Conservation (phyloP, 2,797 vertebrate species). For the Hipposideros larvatus region DNA sequence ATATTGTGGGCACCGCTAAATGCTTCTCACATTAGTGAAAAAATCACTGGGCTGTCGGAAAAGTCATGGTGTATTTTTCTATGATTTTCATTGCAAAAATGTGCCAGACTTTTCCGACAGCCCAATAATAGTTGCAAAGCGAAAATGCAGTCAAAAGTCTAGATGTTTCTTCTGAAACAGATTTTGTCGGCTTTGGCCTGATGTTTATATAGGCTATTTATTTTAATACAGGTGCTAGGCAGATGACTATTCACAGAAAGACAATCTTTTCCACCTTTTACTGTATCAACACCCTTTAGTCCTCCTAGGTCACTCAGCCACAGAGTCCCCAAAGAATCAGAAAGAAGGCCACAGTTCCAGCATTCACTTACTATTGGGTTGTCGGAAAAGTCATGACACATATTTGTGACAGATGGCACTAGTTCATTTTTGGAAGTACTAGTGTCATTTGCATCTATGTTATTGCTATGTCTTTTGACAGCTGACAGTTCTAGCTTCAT, state of each 20-base stretch:
- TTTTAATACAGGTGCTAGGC: not conserved
- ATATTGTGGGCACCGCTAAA: not conserved
- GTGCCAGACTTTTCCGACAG: too few species aligned
- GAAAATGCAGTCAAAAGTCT: constrained; percentile 30
- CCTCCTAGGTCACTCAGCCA: not conserved
- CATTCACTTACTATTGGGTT: not conserved
- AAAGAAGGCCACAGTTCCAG: not conserved
- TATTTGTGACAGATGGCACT: too few species aligned
- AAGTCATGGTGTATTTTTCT: too few species aligned
- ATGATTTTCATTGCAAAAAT: too few species aligned
- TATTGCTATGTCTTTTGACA: too few species aligned
- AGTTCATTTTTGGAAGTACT: too few species aligned
- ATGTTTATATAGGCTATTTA: constrained; percentile 44
- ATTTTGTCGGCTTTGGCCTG: not conserved
- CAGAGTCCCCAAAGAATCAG: not conserved
- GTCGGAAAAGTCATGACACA: too few species aligned
- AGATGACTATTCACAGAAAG: constrained; percentile 18
- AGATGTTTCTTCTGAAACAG: constrained; percentile 48
- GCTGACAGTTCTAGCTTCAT: too few species aligned
- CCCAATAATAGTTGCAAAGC: not conserved
- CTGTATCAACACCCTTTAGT: not conserved
- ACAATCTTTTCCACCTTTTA: not conserved
- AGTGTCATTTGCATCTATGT: too few species aligned
- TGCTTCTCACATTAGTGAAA: not conserved
- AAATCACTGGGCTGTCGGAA: not conserved